Base-by-base conservation (phyloP, 2,113 vertebrate genomes). In the Nibea albiflora region DNA sequence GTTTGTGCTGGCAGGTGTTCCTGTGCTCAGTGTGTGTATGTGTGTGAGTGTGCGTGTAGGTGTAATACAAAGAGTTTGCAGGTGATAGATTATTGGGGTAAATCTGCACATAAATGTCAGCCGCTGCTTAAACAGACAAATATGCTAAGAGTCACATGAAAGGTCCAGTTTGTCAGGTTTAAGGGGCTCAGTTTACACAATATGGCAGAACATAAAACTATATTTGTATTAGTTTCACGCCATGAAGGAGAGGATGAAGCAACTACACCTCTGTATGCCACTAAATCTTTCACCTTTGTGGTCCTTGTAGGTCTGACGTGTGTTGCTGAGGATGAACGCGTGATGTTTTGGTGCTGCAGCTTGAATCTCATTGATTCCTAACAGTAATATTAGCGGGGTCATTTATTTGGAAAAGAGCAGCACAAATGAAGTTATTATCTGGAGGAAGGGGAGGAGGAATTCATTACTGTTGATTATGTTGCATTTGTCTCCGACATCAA, bases 1-100 rank as follows among this genome's bases (percentile, higher is more conserved):
- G 14, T 46, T 50, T 81, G 62, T 42, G 58, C 73, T 58, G 60
- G 67, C 64, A 73, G 71, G 54, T 71, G 44, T 65, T 67, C 44
- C 46, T 56, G 22, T 24, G 17, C n/a, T 49, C 17, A 71, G 39
- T 58, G 39, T 42, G 47, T n/a, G 1, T 15, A 56, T 35, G 15
- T 44, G 24, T 62, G 47, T 67, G 56, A 24, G 16, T 44, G 26
- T 62, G 47, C 62, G 15, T 44, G 49, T 57, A 46, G 52, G 31
- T 64, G n/a, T 20, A n/a, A 63, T 53, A 73, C 31, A 28, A 46
- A 69, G 52, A 71, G 14, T 64, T 65, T 62, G 19, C 42, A 73
- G 17, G 35, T 73, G 54, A 58, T 35, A 28, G 8, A 54, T 11
- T 39, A 64, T 10, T 16, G 17, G 22, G 50, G 19, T 28, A 19